A percentile compares a stretch with the other conserved stretches of the same genome.
Conservation (phyloP, 2,888 invertebrate species). For the Schizaphis graminum region DNA sequence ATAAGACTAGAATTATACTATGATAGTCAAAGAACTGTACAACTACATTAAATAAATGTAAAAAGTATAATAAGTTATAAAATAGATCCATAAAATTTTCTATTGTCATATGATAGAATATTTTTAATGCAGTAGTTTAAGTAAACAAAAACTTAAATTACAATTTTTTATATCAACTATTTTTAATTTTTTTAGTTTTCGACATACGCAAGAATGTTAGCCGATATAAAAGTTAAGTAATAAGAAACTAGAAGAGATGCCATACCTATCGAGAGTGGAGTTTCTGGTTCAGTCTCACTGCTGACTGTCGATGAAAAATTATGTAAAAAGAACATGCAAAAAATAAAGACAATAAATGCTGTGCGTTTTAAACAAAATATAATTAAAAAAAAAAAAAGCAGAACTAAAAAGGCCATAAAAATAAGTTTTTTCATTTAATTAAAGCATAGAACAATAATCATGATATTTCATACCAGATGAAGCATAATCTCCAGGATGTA, state of each 20-base stretch:
- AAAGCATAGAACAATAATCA: constrained; percentile 65
- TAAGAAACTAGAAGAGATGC: constrained; percentile 54
- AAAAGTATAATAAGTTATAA: not conserved
- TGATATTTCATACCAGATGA: constrained; percentile 86
- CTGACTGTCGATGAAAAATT: constrained; percentile 61
- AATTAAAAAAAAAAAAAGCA: constrained; percentile 70
- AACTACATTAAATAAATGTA: not conserved
- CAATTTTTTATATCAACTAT: not conserved
- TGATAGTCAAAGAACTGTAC: not conserved
- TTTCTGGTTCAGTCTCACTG: constrained; percentile 67
- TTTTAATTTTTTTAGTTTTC: not conserved
- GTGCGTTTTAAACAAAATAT: constrained; percentile 22
- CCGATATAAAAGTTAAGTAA: not conserved
- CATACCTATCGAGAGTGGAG: constrained; percentile 66
- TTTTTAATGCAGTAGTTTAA: not conserved
- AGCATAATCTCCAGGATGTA: constrained; percentile 98
- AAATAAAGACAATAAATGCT: constrained; percentile 53
- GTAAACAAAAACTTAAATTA: not conserved
- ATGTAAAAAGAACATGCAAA: constrained; percentile 61
- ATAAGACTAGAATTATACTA: not conserved
- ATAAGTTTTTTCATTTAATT: constrained; percentile 27
- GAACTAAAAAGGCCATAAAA: constrained; percentile 58
- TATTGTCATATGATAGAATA: not conserved
- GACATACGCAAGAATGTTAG: not conserved
- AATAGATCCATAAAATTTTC: not conserved